phyloP scores from a whole-genome alignment of 1,140 invertebrate species.

The Homarus americanus region DNA sequence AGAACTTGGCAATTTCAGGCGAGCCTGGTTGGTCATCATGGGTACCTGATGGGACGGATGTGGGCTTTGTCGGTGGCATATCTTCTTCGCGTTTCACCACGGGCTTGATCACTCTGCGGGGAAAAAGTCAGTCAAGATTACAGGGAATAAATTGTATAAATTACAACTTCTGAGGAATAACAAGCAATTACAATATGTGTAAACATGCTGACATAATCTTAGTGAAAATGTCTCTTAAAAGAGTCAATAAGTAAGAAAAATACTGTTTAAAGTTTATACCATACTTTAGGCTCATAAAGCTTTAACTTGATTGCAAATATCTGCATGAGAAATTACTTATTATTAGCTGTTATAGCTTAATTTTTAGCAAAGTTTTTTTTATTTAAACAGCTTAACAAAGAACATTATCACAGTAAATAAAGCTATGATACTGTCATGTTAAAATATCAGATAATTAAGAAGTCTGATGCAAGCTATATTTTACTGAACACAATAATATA shows the following conservation, averaged over 20 bases:
- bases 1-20: conserved; percentile 61
- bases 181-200: neutral
- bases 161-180: no score
- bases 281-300: no score
- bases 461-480: neutral
- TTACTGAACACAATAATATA: neutral
- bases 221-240: neutral
- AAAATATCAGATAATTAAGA: neutral
- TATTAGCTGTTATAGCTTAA: no score
- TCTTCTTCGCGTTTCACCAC: conserved; percentile 50
- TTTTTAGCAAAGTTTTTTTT: no score
- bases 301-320: no score
- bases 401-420: no score
- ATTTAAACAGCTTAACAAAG: no score
- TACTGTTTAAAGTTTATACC: no score
- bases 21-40: conserved; percentile 66
- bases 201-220: neutral
- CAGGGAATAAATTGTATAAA: neutral
- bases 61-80: neutral
- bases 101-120: conserved; percentile 52
- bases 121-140: neutral
- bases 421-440: no score
- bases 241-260: no score
- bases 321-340: no score
- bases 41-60: neutral